Conservation (phyloP, 2,113 vertebrate species). For the Oreochromis spilurus region DNA sequence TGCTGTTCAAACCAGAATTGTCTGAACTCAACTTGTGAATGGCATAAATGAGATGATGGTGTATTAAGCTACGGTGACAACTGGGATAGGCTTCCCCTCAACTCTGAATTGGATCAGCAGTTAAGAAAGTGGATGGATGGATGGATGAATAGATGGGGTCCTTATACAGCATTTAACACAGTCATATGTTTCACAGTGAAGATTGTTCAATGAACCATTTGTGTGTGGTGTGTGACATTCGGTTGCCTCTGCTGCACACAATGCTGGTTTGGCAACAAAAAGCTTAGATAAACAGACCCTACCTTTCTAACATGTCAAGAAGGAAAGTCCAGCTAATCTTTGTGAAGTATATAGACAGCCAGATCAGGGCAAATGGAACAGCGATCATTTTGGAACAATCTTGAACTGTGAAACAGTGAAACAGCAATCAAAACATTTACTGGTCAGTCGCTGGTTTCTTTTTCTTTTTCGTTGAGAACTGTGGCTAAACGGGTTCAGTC, state of each 20-base stretch:
- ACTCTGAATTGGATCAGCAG: background rate
- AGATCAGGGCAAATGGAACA: background rate
- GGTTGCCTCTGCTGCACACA: rapidly evolving
- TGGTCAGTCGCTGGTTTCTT: background rate
- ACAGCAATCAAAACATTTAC: background rate
- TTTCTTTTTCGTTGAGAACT: background rate
- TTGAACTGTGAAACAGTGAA: background rate
- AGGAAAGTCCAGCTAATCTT: background rate
- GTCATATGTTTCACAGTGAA: background rate
- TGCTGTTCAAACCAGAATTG: background rate
- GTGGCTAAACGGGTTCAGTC: background rate
- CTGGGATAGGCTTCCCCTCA: background rate
- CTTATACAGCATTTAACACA: background rate
- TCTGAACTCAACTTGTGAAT: background rate
- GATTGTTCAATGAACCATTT: background rate
- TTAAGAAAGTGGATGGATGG: background rate
- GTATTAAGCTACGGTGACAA: rapidly evolving
- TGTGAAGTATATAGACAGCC: background rate
- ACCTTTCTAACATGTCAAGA: background rate
- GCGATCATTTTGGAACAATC: background rate
- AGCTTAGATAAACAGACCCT: background rate
- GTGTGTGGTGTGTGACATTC: background rate
- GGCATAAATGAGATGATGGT: background rate
- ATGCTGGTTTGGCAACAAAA: background rate
- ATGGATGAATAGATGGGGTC: background rate